Conservation (phyloP, 2,113 vertebrate genomes). For the Platichthys flesus region DNA sequence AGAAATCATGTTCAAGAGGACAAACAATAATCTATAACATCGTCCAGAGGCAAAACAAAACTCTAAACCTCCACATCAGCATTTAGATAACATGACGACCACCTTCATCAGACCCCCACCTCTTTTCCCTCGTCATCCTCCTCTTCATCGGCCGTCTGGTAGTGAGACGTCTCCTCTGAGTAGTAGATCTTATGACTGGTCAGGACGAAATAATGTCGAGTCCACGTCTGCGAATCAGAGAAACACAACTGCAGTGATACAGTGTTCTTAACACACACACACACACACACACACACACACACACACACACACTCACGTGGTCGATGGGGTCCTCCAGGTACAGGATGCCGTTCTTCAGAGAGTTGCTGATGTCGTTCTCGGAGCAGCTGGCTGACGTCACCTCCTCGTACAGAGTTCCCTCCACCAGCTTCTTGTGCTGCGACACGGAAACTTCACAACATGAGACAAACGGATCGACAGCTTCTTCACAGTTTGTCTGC, state of each 20-base stretch:
- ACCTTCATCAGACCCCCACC: conserved; percentile 31
- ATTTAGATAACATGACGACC: no score
- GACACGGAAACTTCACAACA: no score
- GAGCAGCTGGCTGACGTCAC: conserved; percentile 88
- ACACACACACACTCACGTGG: conserved; percentile 77
- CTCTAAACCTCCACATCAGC: no score
- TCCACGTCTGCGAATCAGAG: conserved; percentile 83
- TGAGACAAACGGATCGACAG: no score
- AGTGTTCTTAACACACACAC: not conserved
- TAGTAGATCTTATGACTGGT: conserved; percentile 91
- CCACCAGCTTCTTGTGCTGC: conserved; percentile 91
- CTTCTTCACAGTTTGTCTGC: not conserved
- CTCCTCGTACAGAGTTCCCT: conserved; percentile 88
- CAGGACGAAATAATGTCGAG: conserved; percentile 89
- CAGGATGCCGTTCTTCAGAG: conserved; percentile 89
- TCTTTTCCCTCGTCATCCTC: conserved; percentile 87
- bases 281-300: not conserved
- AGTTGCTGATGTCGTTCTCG: conserved; percentile 91
- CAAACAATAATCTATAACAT: no score
- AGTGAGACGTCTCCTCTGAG: conserved; percentile 88
- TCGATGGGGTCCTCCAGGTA: conserved; percentile 90
- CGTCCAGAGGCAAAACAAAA: no score
- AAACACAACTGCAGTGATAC: not conserved
- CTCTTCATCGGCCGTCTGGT: conserved; percentile 87
- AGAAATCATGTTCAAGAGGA: no score